Evolutionary conservation across 1,140 invertebrate species (phyloP).

Genomic region (Habropoda laboriosa): DNA sequence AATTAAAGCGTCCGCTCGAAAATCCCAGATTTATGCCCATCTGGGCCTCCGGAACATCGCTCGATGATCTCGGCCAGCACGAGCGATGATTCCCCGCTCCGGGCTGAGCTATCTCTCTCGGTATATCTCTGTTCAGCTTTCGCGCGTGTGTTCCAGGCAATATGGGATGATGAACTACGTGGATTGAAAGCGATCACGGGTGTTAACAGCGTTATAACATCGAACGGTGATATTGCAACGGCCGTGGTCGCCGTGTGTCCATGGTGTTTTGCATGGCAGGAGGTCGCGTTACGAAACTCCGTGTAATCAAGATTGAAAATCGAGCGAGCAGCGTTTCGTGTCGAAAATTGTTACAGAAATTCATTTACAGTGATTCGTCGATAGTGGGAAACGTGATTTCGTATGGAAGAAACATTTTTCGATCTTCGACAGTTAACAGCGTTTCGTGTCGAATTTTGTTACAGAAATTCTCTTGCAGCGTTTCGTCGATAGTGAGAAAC

Average conservation of each 20-base stretch:
- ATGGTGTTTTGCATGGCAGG: slow-evolving; percentile 67
- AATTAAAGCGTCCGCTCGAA: slow-evolving; percentile 41
- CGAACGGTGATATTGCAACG: slow-evolving; percentile 65
- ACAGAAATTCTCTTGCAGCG: too few species aligned
- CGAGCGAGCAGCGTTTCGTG: not conserved
- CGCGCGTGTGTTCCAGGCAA: slow-evolving; percentile 60
- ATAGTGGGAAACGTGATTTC: not conserved
- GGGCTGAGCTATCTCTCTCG: slow-evolving; percentile 2
- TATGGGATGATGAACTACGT: slow-evolving; percentile 79
- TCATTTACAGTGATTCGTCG: slow-evolving; percentile 1
- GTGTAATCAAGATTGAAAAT: slow-evolving; percentile 6
- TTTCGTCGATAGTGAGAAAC: too few species aligned
- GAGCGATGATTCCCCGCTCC: slow-evolving; percentile 22
- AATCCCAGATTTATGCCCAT: slow-evolving; percentile 45
- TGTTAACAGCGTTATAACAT: slow-evolving; percentile 80
- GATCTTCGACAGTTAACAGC: too few species aligned
- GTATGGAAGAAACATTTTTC: too few species aligned
- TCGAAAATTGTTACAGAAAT: slow-evolving; percentile 16
- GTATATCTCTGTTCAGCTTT: not conserved
- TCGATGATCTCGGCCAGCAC: slow-evolving; percentile 25
- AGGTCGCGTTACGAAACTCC: slow-evolving; percentile 27
- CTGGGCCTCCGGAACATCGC: not conserved
- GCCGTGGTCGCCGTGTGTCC: slow-evolving; percentile 47
- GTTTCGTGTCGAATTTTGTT: too few species aligned
- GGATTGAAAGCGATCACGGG: slow-evolving; percentile 80